Conservation (phyloP, 2,888 invertebrate genomes). For the Psylliodes chrysocephalus region DNA sequence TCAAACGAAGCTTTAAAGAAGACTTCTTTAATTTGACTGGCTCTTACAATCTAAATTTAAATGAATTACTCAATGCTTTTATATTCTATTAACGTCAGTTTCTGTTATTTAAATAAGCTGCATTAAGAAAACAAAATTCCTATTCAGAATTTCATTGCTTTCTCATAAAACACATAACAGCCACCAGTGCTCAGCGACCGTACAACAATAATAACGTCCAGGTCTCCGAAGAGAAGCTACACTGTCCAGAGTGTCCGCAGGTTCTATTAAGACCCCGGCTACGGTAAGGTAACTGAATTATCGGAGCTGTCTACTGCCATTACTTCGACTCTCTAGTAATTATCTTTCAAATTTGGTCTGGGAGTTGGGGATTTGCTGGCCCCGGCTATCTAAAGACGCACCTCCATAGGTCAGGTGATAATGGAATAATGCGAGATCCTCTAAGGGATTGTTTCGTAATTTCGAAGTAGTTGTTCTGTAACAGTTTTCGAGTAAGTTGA, state of each 20-base stretch:
- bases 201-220: constrained; percentile 31
- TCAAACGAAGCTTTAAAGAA: too few relatives aligned
- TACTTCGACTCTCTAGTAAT: constrained; percentile 61
- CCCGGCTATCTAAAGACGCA: constrained; percentile 43
- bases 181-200: neutral
- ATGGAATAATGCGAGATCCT: constrained; percentile 41
- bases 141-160: neutral
- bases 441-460: constrained; percentile 37
- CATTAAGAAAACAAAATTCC: neutral
- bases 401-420: constrained; percentile 49
- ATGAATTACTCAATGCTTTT: too few relatives aligned
- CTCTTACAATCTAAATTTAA: too few relatives aligned
- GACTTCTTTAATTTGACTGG: too few relatives aligned
- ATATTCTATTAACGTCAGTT: too few relatives aligned
- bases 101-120: too few relatives aligned
- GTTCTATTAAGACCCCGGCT: constrained; percentile 54
- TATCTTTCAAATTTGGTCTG: constrained; percentile 64
- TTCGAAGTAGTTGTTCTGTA: constrained; percentile 32
- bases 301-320: constrained; percentile 59
- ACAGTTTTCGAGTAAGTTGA: constrained; percentile 20
- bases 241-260: constrained; percentile 39
- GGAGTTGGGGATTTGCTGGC: constrained; percentile 59
- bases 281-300: constrained; percentile 61
- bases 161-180: neutral
- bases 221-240: constrained; percentile 28